Conservation (phyloP, 2,113 vertebrate genomes). For the Chionomys nivalis region DNA sequence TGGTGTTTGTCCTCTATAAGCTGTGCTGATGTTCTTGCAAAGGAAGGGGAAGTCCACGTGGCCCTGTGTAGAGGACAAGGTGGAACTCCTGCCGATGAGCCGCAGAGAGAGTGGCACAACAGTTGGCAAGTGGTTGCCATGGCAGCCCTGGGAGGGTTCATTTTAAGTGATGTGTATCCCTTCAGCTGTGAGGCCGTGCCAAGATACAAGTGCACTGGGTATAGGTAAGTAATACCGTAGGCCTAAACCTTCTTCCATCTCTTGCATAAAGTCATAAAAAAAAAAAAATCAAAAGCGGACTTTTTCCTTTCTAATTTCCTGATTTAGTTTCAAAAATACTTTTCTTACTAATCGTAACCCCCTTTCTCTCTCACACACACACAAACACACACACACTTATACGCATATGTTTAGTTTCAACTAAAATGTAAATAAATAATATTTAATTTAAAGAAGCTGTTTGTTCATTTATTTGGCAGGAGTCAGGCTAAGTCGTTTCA, state of each 20-base stretch:
- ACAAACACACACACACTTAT: too few species aligned
- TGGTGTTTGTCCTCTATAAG: slow-evolving; percentile 79
- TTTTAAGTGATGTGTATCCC: slow-evolving; percentile 89
- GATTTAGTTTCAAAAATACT: slow-evolving; percentile 42
- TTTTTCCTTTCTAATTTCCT: slow-evolving; percentile 40
- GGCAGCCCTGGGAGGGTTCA: slow-evolving; percentile 92
- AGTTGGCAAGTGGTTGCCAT: slow-evolving; percentile 96
- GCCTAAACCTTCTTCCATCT: neutral
- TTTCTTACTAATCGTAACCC: slow-evolving; percentile 23
- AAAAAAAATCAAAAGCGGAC: neutral
- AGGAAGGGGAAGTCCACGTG: slow-evolving; percentile 92
- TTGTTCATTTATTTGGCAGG: slow-evolving; percentile 85
- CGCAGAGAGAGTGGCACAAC: slow-evolving; percentile 95
- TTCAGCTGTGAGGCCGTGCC: slow-evolving; percentile 86
- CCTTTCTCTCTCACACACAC: too few species aligned
- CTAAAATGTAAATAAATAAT: neutral
- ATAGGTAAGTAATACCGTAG: slow-evolving; percentile 89
- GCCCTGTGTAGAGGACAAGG: slow-evolving; percentile 96
- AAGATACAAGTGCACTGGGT: slow-evolving; percentile 94
- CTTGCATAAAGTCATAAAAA: neutral
- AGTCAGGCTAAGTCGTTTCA: slow-evolving; percentile 96
- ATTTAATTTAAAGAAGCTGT: neutral
- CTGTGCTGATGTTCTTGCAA: slow-evolving; percentile 89
- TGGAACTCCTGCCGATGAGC: slow-evolving; percentile 93
- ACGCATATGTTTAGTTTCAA: neutral